phyloP scores from a whole-genome alignment of 2,113 vertebrate species.

The Perccottus glenii region DNA sequence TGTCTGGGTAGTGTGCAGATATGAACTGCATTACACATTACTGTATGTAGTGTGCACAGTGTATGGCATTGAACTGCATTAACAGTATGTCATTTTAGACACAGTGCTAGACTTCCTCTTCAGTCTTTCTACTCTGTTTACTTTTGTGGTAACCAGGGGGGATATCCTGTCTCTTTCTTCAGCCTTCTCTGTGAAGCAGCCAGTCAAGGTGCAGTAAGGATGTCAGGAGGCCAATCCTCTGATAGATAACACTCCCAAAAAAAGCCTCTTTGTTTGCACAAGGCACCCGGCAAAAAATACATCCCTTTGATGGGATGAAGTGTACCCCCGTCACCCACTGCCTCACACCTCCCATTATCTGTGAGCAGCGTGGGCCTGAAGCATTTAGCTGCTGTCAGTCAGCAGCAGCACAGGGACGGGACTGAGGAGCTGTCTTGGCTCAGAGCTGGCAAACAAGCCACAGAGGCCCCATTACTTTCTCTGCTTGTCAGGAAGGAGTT shows the following conservation, averaged over 20 bases:
- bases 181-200: conserved; percentile 30
- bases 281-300: conserved; percentile 40
- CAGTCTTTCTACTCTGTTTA: conserved; percentile 65
- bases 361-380: conserved; percentile 35
- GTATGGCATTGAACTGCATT: background rate
- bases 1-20: background rate
- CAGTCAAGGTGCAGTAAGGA: conserved; percentile 55
- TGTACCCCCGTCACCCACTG: conserved; percentile 47
- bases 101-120: conserved; percentile 65
- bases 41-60: background rate
- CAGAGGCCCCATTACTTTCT: conserved; percentile 75
- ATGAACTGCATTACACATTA: background rate
- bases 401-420: conserved; percentile 38
- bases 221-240: conserved; percentile 61
- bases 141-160: conserved; percentile 65
- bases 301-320: conserved; percentile 67
- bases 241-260: conserved; percentile 62
- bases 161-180: conserved; percentile 69
- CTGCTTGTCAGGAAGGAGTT: conserved; percentile 83
- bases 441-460: conserved; percentile 73
- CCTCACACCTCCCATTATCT: conserved; percentile 61
- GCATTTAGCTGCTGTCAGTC: conserved; percentile 64
- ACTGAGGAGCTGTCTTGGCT: conserved; percentile 63
- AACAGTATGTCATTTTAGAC: conserved; percentile 6
- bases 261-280: conserved; percentile 69